phyloP scores from a whole-genome alignment of 2,888 invertebrate genomes.

The Halocaridina rubra region DNA sequence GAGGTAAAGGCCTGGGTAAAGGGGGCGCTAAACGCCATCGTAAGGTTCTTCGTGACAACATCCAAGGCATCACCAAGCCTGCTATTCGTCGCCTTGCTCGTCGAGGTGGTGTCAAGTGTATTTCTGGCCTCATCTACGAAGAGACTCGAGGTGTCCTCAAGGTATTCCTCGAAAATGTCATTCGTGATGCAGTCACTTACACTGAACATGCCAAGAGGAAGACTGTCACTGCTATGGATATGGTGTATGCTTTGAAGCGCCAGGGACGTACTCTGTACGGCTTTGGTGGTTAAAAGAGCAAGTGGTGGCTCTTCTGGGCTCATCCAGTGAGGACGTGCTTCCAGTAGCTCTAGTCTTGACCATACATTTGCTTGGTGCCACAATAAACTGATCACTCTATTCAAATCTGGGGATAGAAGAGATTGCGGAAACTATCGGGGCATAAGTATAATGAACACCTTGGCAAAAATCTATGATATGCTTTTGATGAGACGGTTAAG shows the following conservation, averaged over 20 bases:
- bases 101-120: slow-evolving; percentile 73
- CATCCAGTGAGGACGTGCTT: too few relatives aligned
- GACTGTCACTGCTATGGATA: slow-evolving; percentile 90
- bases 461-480: too few relatives aligned
- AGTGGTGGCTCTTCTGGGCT: too few relatives aligned
- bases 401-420: too few relatives aligned
- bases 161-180: slow-evolving; percentile 85
- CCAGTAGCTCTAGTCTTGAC: too few relatives aligned
- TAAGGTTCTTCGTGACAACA: slow-evolving; percentile 66
- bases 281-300: slow-evolving; percentile 78
- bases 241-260: slow-evolving; percentile 86
- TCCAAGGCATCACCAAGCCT: slow-evolving; percentile 83
- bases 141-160: slow-evolving; percentile 83
- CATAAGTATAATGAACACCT: too few relatives aligned
- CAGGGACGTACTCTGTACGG: slow-evolving; percentile 86
- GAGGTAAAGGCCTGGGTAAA: too few relatives aligned
- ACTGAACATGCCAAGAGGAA: too few relatives aligned
- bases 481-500: too few relatives aligned
- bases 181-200: slow-evolving; percentile 85
- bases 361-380: too few relatives aligned
- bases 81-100: slow-evolving; percentile 82
- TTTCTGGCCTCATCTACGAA: slow-evolving; percentile 83
- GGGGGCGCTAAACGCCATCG: not conserved
- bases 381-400: too few relatives aligned
- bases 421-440: too few relatives aligned